Percentiles rank a stretch among this genome's conserved stretches.
Evolutionary conservation across 2,113 vertebrate genomes (phyloP).

Genomic region (Chaetodon trifascialis): DNA sequence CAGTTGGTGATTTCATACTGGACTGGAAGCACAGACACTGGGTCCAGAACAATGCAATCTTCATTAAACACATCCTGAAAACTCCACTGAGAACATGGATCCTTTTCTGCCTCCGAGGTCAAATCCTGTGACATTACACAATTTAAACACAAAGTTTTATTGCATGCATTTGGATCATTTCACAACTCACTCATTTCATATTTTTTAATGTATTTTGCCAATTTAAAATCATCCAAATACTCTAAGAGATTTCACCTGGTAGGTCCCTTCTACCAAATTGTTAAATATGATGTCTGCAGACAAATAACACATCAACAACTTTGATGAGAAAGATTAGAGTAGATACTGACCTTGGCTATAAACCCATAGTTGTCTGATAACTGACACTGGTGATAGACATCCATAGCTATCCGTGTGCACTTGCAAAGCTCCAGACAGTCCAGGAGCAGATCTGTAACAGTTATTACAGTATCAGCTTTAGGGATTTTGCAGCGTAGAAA

Average conservation of each 20-base stretch:
- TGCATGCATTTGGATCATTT: neutral
- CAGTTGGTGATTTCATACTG: conserved; percentile 91
- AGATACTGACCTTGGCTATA: conserved; percentile 86
- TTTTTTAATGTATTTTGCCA: no score
- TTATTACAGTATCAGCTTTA: neutral
- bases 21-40: conserved; percentile 88
- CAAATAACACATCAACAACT: neutral
- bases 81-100: conserved; percentile 89
- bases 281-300: neutral
- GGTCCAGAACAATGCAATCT: conserved; percentile 94
- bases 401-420: conserved; percentile 89
- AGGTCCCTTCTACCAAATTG: neutral
- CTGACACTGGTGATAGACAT: conserved; percentile 94
- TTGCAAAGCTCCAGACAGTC: conserved; percentile 95
- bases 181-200: neutral
- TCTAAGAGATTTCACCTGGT: neutral
- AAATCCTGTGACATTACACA: conserved; percentile 67
- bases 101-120: conserved; percentile 85
- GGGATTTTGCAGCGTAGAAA: neutral
- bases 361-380: conserved; percentile 91
- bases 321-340: neutral
- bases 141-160: neutral
- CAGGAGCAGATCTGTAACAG: conserved; percentile 88
- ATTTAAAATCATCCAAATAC: no score
- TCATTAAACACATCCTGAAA: conserved; percentile 93